Evolutionary conservation across 2,113 vertebrate species (phyloP).

Genomic region (Bothrops jararaca): DNA sequence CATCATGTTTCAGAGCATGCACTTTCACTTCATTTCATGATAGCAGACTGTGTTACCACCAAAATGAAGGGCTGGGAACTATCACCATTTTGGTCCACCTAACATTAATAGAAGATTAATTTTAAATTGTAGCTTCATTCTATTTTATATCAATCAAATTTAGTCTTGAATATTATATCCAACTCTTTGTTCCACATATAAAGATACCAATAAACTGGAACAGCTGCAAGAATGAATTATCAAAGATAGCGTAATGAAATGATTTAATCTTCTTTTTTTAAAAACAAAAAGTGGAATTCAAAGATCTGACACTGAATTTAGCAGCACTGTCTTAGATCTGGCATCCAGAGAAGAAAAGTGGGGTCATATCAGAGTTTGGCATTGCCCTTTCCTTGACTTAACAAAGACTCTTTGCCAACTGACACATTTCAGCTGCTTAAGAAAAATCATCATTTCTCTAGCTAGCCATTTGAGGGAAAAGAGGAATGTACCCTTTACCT

Average conservation of each 20-base stretch:
- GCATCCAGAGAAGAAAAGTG: not conserved
- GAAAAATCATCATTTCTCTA: not conserved
- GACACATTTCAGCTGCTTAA: not conserved
- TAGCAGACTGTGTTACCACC: not conserved
- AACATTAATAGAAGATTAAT: not conserved
- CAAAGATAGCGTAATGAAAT: not conserved
- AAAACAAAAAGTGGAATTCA: not conserved
- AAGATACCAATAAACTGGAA: not conserved
- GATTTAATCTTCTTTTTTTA: not conserved
- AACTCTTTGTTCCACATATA: not conserved
- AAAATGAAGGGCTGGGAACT: not conserved
- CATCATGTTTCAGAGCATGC: not conserved
- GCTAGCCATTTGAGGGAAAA: not conserved
- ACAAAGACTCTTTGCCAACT: not conserved
- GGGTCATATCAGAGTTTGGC: not conserved
- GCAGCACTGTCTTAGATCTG: not conserved
- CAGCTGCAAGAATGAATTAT: not conserved
- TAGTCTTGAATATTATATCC: not conserved
- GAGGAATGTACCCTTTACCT: not conserved
- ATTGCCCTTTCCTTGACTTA: not conserved
- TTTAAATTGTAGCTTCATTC: not conserved
- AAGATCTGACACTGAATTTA: not conserved
- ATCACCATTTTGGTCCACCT: not conserved
- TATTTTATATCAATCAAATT: not conserved
- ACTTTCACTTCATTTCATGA: not conserved